phyloP scores from a whole-genome alignment of 2,113 vertebrate species.

The Scophthalmus maximus region DNA sequence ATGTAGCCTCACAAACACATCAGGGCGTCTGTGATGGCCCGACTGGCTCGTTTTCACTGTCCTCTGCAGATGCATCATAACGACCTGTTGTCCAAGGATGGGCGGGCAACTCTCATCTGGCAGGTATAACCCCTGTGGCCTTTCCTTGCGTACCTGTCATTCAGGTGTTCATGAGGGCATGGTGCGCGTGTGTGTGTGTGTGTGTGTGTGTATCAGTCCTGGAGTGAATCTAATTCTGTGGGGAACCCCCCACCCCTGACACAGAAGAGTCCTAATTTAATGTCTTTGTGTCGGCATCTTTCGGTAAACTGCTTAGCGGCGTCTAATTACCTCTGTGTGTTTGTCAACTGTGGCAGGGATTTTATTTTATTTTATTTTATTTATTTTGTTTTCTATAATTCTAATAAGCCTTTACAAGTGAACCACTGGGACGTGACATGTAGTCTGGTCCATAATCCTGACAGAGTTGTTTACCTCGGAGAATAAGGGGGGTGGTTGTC shows the following conservation, averaged over 20 bases:
- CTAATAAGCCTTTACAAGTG: conserved; percentile 45
- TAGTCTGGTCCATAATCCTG: conserved; percentile 37
- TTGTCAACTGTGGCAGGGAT: background rate
- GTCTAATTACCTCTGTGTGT: conserved; percentile 54
- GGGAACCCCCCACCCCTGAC: background rate
- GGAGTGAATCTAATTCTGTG: too few species aligned
- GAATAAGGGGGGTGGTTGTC: conserved; percentile 24
- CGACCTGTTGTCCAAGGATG: too few species aligned
- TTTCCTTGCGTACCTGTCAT: too few species aligned
- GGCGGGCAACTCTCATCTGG: too few species aligned
- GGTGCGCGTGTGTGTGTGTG: too few species aligned
- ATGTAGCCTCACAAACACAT: too few species aligned
- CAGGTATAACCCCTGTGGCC: too few species aligned
- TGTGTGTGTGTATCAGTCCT: too few species aligned
- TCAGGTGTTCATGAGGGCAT: too few species aligned
- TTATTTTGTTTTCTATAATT: conserved; percentile 9
- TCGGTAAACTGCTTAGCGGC: conserved; percentile 44
- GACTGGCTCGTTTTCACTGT: too few species aligned
- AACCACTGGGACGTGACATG: conserved; percentile 53
- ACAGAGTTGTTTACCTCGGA: conserved; percentile 50
- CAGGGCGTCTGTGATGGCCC: too few species aligned
- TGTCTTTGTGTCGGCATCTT: conserved; percentile 49
- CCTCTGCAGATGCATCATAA: too few species aligned
- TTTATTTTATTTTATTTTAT: background rate
- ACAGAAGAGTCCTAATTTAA: conserved; percentile 37